phyloP scores from a whole-genome alignment of 2,797 vertebrate species.

The Xenentodon cancila region DNA sequence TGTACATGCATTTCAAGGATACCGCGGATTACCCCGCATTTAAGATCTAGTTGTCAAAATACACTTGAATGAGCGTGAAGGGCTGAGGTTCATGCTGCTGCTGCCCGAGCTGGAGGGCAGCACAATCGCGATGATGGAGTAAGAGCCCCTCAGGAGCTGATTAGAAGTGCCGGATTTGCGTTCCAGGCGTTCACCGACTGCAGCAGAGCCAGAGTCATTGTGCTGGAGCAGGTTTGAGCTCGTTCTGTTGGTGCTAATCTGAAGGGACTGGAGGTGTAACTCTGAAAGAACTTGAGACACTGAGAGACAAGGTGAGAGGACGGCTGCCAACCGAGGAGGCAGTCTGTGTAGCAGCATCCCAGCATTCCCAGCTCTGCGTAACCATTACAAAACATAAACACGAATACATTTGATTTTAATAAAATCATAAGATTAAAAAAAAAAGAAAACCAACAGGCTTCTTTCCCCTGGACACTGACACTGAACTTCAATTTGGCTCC shows the following conservation, averaged over 20 bases:
- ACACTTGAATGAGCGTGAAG: constrained; percentile 4
- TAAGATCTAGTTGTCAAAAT: constrained; percentile 24
- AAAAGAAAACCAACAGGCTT: no score
- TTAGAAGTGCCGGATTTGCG: background rate
- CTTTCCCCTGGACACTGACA: no score
- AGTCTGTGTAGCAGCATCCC: no score
- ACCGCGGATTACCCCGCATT: background rate
- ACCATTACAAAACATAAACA: no score
- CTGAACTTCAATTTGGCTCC: background rate
- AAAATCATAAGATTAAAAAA: background rate
- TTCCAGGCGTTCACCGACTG: constrained; percentile 1
- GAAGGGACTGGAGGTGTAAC: constrained; percentile 17
- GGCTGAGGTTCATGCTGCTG: background rate
- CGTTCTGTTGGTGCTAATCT: constrained; percentile 20
- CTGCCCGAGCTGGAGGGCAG: background rate
- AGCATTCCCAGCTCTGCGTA: no score
- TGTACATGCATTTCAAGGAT: no score
- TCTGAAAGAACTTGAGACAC: background rate
- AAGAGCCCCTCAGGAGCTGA: constrained; percentile 13
- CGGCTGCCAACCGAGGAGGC: no score
- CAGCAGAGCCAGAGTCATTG: constrained; percentile 11
- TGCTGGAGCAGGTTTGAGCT: constrained; percentile 12
- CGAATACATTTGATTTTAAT: background rate
- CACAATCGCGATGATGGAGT: background rate
- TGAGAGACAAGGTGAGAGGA: no score